Evolutionary conservation across 1,140 invertebrate species (phyloP).

Genomic region (Euwallacea similis): DNA sequence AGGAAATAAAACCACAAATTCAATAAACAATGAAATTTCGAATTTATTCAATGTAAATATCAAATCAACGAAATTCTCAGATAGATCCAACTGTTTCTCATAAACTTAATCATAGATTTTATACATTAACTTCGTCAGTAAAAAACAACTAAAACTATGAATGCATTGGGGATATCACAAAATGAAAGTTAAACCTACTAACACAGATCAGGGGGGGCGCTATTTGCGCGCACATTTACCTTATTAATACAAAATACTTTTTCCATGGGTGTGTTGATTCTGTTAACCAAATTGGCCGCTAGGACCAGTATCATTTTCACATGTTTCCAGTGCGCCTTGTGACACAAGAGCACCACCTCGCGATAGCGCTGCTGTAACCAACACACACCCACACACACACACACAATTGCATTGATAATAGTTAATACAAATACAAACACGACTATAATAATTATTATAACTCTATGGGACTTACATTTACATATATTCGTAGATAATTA

Average conservation of each 20-base stretch:
- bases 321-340: too few relatives aligned
- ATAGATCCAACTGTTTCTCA: too few relatives aligned
- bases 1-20: too few relatives aligned
- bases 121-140: neutral
- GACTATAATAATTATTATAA: neutral
- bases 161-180: conserved; percentile 30
- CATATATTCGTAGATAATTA: conserved; percentile 6
- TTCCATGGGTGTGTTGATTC: too few relatives aligned
- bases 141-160: conserved; percentile 18
- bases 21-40: too few relatives aligned
- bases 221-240: neutral
- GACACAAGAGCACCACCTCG: too few relatives aligned
- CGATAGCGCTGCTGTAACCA: too few relatives aligned
- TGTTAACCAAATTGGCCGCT: too few relatives aligned
- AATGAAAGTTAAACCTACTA: conserved; percentile 31
- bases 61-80: too few relatives aligned
- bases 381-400: neutral
- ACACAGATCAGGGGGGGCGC: conserved; percentile 25
- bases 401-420: neutral
- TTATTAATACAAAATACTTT: conserved; percentile 21
- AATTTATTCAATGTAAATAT: too few relatives aligned
- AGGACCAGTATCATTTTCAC: too few relatives aligned
- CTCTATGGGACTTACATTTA: conserved; percentile 1
- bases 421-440: neutral
- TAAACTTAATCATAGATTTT: too few relatives aligned